Base-by-base conservation (phyloP, 2,888 invertebrate genomes). In the Lasioglossum figueresi region DNA sequence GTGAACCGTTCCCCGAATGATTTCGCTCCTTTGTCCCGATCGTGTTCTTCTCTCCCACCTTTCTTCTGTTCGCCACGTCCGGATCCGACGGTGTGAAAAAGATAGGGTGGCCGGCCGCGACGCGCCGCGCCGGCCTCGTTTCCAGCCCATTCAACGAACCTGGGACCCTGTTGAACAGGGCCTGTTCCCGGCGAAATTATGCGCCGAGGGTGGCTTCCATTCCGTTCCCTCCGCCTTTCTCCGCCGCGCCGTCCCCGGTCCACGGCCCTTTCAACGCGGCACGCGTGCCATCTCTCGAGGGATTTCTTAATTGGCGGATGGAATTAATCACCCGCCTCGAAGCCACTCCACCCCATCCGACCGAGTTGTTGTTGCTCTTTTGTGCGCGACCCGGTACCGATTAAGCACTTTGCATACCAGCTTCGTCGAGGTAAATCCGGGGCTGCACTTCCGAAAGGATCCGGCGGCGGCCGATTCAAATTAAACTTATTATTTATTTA, bases 1-100 rank as follows among this genome's bases (percentile, higher is more conserved):
- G 89, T 84, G 87, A 82, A 83, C 86, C 84, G 85, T 84, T 82
- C 19, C 80, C 80, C 74, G 87, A 81, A 76, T 86, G 81, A 86
- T 86, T 86, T 79, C 86, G 87, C 76, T 76, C 87, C 83, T 84
- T 87, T 86, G 87, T 87, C 70, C 70, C 40, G 37, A 12, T 34
- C 70, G 23, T 70, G 37, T 40, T 70, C 34, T 37, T 5, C 70
- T 70, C 40, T 4, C n/a, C 70, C 34, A 37, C 37, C 37, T 37
- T 37, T 23, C 40, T n/a, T 70, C 27, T 34, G n/a, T n/a, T 37
- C 37, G 1, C 40, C 23, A 12, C 70, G 37, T 37, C 70, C 37
- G 68, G 37, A 68, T 68, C 37, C 68, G 70, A 73, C 82, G 59
- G 59, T 40, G 73, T 66, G 79, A 74, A 70, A 48, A 79, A 80